A percentile compares a stretch with the other conserved stretches of the same genome.
These are phyloP conservation scores for Oceanodroma leucorhoa DNA, from an alignment of 2,797 vertebrate species.

Conservation along the genomic window DNA sequence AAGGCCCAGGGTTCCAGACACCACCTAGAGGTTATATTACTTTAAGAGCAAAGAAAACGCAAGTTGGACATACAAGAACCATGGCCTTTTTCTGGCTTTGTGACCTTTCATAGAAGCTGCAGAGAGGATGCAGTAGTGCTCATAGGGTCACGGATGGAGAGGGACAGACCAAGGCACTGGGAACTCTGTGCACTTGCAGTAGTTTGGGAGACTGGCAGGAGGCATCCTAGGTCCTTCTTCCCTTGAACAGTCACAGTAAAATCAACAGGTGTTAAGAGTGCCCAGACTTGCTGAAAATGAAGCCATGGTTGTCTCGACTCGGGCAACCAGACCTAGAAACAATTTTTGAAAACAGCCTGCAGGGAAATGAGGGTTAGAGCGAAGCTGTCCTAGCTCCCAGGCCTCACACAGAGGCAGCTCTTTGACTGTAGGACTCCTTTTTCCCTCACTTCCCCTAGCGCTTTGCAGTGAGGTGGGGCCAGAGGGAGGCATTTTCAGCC, in stretches of 20 bases:
- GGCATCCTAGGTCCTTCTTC: background rate
- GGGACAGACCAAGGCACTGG: background rate
- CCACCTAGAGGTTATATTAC: background rate
- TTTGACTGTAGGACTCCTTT: background rate
- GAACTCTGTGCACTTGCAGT: background rate
- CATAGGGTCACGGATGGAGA: background rate
- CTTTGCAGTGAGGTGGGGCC: conserved; percentile 2
- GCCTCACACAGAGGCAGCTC: conserved; percentile 40
- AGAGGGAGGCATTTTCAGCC: conserved; percentile 11
- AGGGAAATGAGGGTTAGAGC: background rate
- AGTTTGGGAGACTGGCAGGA: background rate
- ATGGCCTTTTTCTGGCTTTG: background rate
- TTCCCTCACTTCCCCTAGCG: background rate
- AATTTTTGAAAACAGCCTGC: background rate
- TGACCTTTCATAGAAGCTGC: background rate
- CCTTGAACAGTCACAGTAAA: background rate
- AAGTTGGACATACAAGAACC: background rate
- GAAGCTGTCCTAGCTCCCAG: background rate
- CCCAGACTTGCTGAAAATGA: conserved; percentile 29
- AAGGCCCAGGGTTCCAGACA: background rate
- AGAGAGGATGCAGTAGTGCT: background rate
- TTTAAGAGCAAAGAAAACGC: background rate
- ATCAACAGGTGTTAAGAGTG: conserved; percentile 24
- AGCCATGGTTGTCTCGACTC: background rate
- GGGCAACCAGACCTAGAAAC: conserved; percentile 18